These are phyloP conservation scores for Cremastinae sp. DNA, from an alignment of 2,888 invertebrate species.

Conservation along the genomic window DNA sequence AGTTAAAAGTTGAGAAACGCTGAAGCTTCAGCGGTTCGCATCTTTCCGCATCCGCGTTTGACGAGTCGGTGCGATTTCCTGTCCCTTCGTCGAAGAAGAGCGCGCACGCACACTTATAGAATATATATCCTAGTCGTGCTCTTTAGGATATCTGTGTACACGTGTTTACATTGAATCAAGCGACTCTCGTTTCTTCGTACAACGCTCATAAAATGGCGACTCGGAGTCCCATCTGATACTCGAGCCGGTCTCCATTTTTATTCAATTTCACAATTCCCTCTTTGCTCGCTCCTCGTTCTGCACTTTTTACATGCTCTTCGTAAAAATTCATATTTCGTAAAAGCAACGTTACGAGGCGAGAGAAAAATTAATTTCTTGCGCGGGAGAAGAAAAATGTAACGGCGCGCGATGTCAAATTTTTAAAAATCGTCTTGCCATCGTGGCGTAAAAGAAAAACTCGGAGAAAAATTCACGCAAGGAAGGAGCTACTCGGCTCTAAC, in stretches of 20 bases:
- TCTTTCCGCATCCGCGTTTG: constrained; percentile 37
- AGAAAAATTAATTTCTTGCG: constrained; percentile 45
- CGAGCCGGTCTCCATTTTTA: neutral
- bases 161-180: neutral
- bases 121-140: neutral
- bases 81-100: no score
- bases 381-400: no score
- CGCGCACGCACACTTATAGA: neutral
- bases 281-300: no score
- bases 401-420: no score
- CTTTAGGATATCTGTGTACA: neutral
- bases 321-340: no score
- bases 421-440: constrained; percentile 47
- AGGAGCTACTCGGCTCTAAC: constrained; percentile 31
- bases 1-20: constrained; percentile 55
- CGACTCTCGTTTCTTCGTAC: constrained; percentile 38
- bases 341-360: no score
- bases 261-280: constrained; percentile 7
- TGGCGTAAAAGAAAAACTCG: constrained; percentile 16
- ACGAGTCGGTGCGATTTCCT: constrained; percentile 57
- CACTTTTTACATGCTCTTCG: no score
- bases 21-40: constrained; percentile 12
- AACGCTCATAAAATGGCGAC: constrained; percentile 49
- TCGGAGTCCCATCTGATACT: neutral
- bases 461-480: constrained; percentile 24